These are phyloP conservation scores for Agonum fuliginosum DNA, from an alignment of 2,888 invertebrate species.

Conservation along the genomic window DNA sequence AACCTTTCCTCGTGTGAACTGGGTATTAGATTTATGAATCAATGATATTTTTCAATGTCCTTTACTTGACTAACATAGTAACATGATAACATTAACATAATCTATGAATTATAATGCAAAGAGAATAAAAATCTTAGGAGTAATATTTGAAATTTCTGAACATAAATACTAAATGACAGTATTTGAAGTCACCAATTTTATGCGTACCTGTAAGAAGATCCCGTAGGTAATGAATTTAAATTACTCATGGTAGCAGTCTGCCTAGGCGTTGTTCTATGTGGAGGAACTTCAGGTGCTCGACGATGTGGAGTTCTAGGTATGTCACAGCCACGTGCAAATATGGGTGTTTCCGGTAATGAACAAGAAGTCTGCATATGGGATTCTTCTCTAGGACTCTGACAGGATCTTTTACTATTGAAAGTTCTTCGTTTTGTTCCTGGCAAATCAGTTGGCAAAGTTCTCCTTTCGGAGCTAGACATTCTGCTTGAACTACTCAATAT, in stretches of 20 bases:
- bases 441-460: conserved; percentile 83
- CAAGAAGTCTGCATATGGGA: conserved; percentile 86
- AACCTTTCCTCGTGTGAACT: too few relatives aligned
- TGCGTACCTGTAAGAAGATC: conserved; percentile 41
- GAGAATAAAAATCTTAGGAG: too few relatives aligned
- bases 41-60: too few relatives aligned
- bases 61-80: too few relatives aligned
- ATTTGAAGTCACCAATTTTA: background rate
- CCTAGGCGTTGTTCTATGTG: conserved; percentile 78
- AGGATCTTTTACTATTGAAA: conserved; percentile 71
- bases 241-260: conserved; percentile 78
- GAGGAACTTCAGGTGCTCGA: conserved; percentile 77
- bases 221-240: conserved; percentile 70
- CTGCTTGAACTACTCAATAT: conserved; percentile 75
- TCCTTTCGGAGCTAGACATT: conserved; percentile 79
- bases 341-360: conserved; percentile 91
- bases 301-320: conserved; percentile 89
- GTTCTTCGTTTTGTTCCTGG: conserved; percentile 72
- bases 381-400: conserved; percentile 77
- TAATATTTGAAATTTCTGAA: conserved; percentile 62
- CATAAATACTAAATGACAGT: background rate
- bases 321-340: conserved; percentile 88
- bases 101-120: too few relatives aligned
- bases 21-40: too few relatives aligned
- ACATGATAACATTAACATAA: too few relatives aligned